These are phyloP conservation scores for Hycleus phaleratus DNA, from an alignment of 1,140 invertebrate genomes.

Conservation along the genomic window DNA sequence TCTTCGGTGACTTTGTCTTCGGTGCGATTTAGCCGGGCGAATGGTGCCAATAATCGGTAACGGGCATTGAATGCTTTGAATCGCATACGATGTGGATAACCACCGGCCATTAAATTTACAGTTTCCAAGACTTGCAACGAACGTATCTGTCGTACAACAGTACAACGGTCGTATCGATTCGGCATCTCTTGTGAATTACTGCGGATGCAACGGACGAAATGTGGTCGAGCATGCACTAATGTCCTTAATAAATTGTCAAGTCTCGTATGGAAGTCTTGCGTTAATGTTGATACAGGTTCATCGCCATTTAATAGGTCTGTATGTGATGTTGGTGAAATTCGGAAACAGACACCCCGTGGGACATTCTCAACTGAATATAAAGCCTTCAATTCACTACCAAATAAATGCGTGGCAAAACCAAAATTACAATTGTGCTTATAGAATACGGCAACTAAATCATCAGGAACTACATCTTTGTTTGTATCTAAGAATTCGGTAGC, in stretches of 20 bases:
- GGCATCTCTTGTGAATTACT: conserved; percentile 73
- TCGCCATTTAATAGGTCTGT: conserved; percentile 80
- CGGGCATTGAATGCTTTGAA: conserved; percentile 88
- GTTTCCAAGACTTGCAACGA: conserved; percentile 91
- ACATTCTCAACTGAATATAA: conserved; percentile 75
- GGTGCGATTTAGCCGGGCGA: conserved; percentile 61
- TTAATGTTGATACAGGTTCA: conserved; percentile 82
- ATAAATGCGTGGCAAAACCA: conserved; percentile 90
- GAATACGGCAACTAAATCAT: conserved; percentile 87
- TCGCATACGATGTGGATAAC: conserved; percentile 89
- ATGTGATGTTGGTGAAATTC: conserved; percentile 85
- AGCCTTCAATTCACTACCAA: conserved; percentile 85
- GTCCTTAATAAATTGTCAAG: conserved; percentile 86
- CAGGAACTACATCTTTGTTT: conserved; percentile 85
- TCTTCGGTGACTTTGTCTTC: conserved; percentile 77
- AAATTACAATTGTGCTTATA: conserved; percentile 90
- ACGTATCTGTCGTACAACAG: conserved; percentile 77
- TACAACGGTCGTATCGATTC: conserved; percentile 69
- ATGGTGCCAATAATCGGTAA: conserved; percentile 75
- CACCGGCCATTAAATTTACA: conserved; percentile 87
- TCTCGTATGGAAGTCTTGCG: conserved; percentile 90
- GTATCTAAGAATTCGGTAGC: conserved; percentile 83
- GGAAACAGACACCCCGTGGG: conserved; percentile 73
- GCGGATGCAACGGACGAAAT: conserved; percentile 87
- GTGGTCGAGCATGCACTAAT: conserved; percentile 84